Percentiles rank a stretch among this genome's conserved stretches.
Conservation (phyloP, 2,797 vertebrate species). For the Coranthus polyacanthus region DNA sequence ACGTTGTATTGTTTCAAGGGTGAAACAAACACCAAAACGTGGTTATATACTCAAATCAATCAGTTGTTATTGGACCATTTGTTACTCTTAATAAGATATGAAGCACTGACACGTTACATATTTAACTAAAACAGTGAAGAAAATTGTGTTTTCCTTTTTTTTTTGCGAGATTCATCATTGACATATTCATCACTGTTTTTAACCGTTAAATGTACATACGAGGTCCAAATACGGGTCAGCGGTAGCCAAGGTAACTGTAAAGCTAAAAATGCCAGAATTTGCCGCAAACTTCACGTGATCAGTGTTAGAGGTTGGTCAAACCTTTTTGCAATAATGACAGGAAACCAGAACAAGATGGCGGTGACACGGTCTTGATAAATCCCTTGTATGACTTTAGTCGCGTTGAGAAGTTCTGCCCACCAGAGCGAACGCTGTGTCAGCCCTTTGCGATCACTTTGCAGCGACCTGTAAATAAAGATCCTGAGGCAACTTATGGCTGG, state of each 20-base stretch:
- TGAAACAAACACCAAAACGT: background rate
- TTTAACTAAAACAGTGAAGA: no score
- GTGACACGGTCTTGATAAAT: background rate
- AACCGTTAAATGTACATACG: no score
- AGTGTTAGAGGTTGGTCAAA: background rate
- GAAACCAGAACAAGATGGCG: background rate
- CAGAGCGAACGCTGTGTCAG: constrained; percentile 4
- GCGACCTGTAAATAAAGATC: background rate
- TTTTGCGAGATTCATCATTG: no score
- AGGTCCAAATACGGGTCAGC: background rate
- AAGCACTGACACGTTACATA: no score
- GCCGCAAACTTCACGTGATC: no score
- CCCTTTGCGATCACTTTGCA: no score
- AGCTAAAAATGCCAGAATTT: background rate
- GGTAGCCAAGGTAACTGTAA: background rate
- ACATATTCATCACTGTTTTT: no score
- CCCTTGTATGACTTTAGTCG: background rate
- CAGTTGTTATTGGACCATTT: background rate
- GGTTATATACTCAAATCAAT: no score
- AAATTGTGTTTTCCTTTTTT: no score
- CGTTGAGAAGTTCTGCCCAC: background rate
- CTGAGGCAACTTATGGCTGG: background rate
- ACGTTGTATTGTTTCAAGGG: background rate
- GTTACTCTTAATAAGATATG: no score
- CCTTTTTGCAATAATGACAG: background rate